Percentiles rank a stretch among this genome's conserved stretches.
These are phyloP conservation scores for Meiosimyza decipiens DNA, from an alignment of 2,888 invertebrate genomes.

Conservation along the genomic window DNA sequence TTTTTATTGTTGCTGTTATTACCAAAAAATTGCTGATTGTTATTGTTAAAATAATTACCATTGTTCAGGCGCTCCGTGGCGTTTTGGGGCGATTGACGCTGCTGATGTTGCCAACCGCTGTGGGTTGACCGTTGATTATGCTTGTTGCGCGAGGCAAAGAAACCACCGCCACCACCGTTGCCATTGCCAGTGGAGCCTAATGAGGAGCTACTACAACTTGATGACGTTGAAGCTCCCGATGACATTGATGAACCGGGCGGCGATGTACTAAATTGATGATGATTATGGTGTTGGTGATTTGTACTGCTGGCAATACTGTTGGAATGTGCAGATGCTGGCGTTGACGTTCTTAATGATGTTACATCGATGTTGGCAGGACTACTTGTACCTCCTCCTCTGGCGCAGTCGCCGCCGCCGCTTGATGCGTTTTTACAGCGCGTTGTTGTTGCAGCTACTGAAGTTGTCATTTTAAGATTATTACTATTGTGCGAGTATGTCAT, in stretches of 20 bases:
- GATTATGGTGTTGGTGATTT: slow-evolving; percentile 55
- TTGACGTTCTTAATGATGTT: slow-evolving; percentile 53
- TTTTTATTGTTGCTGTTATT: slow-evolving; percentile 27
- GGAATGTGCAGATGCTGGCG: slow-evolving; percentile 63
- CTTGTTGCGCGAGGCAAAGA: slow-evolving; percentile 53
- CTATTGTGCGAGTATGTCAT: slow-evolving; percentile 68
- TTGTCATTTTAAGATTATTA: slow-evolving; percentile 65
- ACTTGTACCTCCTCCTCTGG: slow-evolving; percentile 36
- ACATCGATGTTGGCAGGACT: slow-evolving; percentile 42
- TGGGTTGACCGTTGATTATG: slow-evolving; percentile 44
- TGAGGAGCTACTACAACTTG: slow-evolving; percentile 47
- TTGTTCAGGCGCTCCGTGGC: slow-evolving; percentile 41
- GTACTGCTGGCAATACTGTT: slow-evolving; percentile 68
- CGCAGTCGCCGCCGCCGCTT: slow-evolving; percentile 43
- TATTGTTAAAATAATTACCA: slow-evolving; percentile 43
- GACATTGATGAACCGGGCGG: slow-evolving; percentile 54
- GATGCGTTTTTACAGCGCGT: slow-evolving; percentile 57
- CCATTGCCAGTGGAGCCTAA: slow-evolving; percentile 50
- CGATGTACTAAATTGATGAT: slow-evolving; percentile 52
- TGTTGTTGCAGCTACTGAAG: slow-evolving; percentile 55
- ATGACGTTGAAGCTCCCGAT: slow-evolving; percentile 51
- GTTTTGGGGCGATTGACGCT: slow-evolving; percentile 50
- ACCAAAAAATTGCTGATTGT: slow-evolving; percentile 44
- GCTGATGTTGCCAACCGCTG: slow-evolving; percentile 48
- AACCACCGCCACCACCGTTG: slow-evolving; percentile 49